Base-by-base conservation (phyloP, 2,113 vertebrate species). In the Lophius piscatorius region DNA sequence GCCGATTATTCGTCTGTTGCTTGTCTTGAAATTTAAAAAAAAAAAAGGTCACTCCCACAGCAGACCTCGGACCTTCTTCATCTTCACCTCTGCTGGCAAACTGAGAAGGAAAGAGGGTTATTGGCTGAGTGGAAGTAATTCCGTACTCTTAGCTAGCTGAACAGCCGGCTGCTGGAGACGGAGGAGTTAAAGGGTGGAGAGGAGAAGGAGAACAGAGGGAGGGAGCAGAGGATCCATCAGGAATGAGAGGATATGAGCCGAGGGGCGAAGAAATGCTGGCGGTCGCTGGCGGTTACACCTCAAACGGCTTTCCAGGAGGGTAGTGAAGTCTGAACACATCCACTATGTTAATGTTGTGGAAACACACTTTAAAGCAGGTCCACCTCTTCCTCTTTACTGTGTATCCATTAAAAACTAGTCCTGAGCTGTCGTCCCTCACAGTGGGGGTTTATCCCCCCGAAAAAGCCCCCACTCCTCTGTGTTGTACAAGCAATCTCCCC, bases 71-170 rank as follows among this genome's bases (percentile, higher is more conserved):
- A 63, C 29, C 60, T 63, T 38, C 58, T 87, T 90, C 88, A n/a
- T 90, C 85, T 79, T 42, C 42, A 70, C 50, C 74, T 69, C 49
- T 38, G 59, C 71, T 77, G 68, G 74, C 64, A 65, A 79, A 82
- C 77, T 57, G 78, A 63, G 64, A 34, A 67, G 82, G 76, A 84
- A 81, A 64, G 47, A 80, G 70, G 81, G 59, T 79, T 80, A 72
- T 82, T 81, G 82, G 6, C 42, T 28, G 59, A 51, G 47, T 74
- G 60, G 35, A 70, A 80, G 66, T n/a, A n/a, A n/a, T n/a, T n/a
- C n/a, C n/a, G n/a, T n/a, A n/a, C n/a, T n/a, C n/a, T n/a, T n/a
- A n/a, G n/a, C n/a, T n/a, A 74, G 44, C 34, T 55, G 41, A 74
- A 81, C 49, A 75, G 54, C 56, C 39, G 63, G 65, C 58, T 75